These are phyloP conservation scores for Drosophila emarginata DNA, from an alignment of 2,888 invertebrate species.

Conservation along the genomic window DNA sequence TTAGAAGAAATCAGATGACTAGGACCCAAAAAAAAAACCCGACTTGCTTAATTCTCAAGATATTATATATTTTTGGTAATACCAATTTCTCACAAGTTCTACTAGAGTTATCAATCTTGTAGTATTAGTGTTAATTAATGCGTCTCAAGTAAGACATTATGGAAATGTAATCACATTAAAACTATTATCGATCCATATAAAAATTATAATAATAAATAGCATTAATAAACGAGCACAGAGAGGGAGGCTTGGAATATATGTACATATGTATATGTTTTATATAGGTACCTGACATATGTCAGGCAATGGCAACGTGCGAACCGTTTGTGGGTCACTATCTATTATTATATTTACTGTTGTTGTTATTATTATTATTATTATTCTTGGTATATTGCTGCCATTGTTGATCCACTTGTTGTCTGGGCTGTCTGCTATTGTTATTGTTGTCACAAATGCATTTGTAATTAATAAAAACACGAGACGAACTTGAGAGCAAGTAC, in stretches of 20 bases:
- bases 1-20: not conserved
- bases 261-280: too few relatives aligned
- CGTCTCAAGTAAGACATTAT: not conserved
- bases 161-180: not conserved
- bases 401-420: constrained; percentile 23
- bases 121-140: not conserved
- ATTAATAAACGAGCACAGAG: not conserved
- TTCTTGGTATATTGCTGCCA: not conserved
- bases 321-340: constrained; percentile 6
- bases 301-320: constrained; percentile 6
- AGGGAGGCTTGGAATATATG: not conserved
- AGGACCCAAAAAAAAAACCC: too few relatives aligned
- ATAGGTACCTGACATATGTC: not conserved
- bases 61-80: too few relatives aligned
- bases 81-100: too few relatives aligned
- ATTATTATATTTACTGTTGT: not conserved
- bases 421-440: constrained; percentile 32
- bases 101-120: too few relatives aligned
- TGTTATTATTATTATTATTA: not conserved
- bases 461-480: constrained; percentile 52
- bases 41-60: too few relatives aligned
- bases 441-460: constrained; percentile 41
- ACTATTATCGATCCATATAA: not conserved
- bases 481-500: constrained; percentile 40
- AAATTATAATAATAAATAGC: not conserved